Percentiles rank a stretch among this genome's conserved stretches.
Conservation (phyloP, 2,888 invertebrate species). For the Cheilosia grossa region DNA sequence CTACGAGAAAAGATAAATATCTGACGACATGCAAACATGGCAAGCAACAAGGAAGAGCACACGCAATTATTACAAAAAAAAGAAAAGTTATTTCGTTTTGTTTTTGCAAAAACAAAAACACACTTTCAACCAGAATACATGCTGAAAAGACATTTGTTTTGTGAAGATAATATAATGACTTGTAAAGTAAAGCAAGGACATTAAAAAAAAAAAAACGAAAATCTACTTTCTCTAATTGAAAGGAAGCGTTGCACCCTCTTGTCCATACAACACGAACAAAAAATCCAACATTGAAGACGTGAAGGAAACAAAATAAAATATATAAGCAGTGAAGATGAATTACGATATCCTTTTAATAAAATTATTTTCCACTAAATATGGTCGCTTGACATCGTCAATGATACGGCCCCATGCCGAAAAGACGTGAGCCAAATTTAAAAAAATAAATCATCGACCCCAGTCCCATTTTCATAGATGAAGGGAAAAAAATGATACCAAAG, state of each 20-base stretch:
- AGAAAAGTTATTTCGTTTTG: constrained; percentile 13
- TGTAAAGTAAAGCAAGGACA: constrained; percentile 62
- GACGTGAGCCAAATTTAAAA: constrained; percentile 55
- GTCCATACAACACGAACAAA: constrained; percentile 10
- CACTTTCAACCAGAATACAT: constrained; percentile 52
- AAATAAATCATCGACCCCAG: constrained; percentile 66
- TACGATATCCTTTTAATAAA: constrained; percentile 71
- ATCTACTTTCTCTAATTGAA: constrained; percentile 73
- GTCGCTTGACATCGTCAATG: constrained; percentile 60
- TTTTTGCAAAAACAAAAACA: constrained; percentile 53
- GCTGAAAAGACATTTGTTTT: constrained; percentile 70
- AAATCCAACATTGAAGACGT: constrained; percentile 33
- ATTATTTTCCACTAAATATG: constrained; percentile 70
- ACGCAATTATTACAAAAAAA: constrained; percentile 67
- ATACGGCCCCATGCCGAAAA: constrained; percentile 43
- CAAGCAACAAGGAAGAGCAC: constrained; percentile 66
- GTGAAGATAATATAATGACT: constrained; percentile 67
- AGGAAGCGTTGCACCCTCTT: constrained; percentile 59
- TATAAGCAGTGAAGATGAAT: constrained; percentile 60
- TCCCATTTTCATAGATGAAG: constrained; percentile 28
- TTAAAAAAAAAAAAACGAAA: constrained; percentile 64
- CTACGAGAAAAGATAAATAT: constrained; percentile 69
- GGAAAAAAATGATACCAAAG: constrained; percentile 14
- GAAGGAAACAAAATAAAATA: constrained; percentile 15
- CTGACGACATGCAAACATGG: constrained; percentile 72